Percentiles rank a stretch among this genome's conserved stretches.
Evolutionary conservation across 2,113 vertebrate genomes (phyloP).

Genomic region (Melanerpes formicivorus): DNA sequence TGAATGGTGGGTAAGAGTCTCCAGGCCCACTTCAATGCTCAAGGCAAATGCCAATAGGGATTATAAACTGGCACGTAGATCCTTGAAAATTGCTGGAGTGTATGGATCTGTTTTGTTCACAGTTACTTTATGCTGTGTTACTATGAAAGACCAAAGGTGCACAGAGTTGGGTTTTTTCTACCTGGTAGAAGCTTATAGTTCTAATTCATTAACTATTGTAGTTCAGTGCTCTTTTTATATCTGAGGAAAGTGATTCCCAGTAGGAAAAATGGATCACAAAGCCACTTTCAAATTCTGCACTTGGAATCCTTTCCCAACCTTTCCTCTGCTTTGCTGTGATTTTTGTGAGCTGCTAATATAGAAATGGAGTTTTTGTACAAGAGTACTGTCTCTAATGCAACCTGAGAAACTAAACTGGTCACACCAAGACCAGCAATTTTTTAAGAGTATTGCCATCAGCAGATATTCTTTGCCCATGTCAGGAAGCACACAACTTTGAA

Average conservation of each 20-base stretch:
- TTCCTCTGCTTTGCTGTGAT: background rate
- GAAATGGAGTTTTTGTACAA: background rate
- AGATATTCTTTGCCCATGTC: background rate
- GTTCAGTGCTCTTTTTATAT: too few species aligned
- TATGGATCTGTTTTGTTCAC: background rate
- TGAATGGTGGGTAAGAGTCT: background rate
- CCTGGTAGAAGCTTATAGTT: too few species aligned
- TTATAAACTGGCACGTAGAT: background rate
- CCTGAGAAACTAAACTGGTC: background rate
- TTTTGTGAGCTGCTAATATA: background rate
- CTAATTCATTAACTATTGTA: too few species aligned
- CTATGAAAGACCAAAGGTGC: background rate
- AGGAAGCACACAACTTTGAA: background rate
- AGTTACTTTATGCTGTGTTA: background rate
- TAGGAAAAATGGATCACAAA: background rate
- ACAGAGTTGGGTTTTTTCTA: background rate
- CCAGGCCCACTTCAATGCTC: background rate
- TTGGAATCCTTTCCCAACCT: background rate
- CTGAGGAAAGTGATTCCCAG: background rate
- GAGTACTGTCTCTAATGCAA: background rate
- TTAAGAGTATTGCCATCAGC: background rate
- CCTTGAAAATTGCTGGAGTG: background rate
- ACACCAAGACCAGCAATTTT: background rate
- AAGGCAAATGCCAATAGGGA: background rate
- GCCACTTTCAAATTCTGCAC: background rate